Evolutionary conservation across 2,797 vertebrate species (phyloP).

Genomic region (Fratercula arctica): DNA sequence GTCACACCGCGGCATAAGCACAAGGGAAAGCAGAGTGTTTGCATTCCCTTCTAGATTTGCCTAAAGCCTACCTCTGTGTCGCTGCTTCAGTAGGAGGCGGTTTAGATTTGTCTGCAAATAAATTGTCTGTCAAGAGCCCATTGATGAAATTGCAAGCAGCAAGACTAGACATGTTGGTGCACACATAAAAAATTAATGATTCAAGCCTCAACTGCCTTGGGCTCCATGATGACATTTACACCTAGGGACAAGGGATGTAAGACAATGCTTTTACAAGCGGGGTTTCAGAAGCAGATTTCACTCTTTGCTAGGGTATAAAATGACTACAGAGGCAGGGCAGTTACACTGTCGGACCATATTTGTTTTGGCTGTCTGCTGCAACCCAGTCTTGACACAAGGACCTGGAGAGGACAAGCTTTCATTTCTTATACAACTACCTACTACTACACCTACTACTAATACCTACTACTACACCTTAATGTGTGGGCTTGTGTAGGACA

Average conservation of each 20-base stretch:
- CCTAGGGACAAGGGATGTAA: background rate
- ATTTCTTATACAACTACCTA: background rate
- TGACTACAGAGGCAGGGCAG: background rate
- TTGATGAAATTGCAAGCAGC: background rate
- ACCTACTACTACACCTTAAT: background rate
- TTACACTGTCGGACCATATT: accelerated
- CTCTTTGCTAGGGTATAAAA: background rate
- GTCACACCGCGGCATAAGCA: accelerated
- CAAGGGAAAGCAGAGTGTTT: background rate
- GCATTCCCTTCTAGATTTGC: background rate
- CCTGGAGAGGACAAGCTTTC: background rate
- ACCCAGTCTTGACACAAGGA: background rate
- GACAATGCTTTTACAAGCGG: background rate
- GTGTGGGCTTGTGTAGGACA: background rate
- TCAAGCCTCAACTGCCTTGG: background rate
- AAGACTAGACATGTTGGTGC: background rate
- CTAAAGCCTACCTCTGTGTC: background rate
- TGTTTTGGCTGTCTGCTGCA: background rate
- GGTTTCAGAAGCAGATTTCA: background rate
- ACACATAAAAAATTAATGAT: background rate
- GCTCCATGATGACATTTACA: background rate
- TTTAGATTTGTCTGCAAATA: background rate
- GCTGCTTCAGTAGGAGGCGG: background rate
- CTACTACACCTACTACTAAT: too few species aligned
- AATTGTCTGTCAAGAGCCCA: background rate